phyloP scores from a whole-genome alignment of 2,113 vertebrate genomes.

The Solenodon paradoxus region DNA sequence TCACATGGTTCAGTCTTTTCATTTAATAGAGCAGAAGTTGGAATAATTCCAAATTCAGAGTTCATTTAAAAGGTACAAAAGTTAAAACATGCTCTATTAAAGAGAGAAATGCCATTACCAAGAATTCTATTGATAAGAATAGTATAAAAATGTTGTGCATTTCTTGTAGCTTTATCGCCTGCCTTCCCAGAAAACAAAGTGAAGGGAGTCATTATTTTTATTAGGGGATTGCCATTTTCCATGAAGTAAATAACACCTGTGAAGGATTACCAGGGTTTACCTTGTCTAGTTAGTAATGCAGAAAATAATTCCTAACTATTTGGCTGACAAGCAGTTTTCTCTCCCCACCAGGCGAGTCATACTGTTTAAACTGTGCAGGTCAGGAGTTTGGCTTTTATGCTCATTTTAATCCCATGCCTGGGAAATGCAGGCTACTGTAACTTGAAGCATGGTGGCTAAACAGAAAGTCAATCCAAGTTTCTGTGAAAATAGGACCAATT shows the following conservation, averaged over 20 bases:
- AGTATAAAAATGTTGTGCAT: neutral
- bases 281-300: constrained; percentile 29
- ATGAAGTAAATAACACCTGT: constrained; percentile 23
- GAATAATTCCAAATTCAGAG: neutral
- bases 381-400: neutral
- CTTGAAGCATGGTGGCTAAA: neutral
- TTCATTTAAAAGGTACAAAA: neutral
- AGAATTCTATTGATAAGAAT: neutral
- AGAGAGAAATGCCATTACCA: neutral
- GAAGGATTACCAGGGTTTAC: constrained; percentile 42
- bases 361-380: constrained; percentile 52
- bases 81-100: neutral
- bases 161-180: neutral
- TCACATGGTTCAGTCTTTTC: neutral
- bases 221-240: neutral
- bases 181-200: neutral
- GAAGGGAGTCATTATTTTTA: neutral
- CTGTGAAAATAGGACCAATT: neutral
- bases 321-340: neutral
- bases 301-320: constrained; percentile 51
- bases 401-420: constrained; percentile 42
- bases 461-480: neutral
- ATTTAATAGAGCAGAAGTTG: neutral
- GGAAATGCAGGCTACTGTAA: neutral
- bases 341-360: neutral